phyloP scores from a whole-genome alignment of 53 echinoderm and acorn worm species.

The Actinopyga echinites region DNA sequence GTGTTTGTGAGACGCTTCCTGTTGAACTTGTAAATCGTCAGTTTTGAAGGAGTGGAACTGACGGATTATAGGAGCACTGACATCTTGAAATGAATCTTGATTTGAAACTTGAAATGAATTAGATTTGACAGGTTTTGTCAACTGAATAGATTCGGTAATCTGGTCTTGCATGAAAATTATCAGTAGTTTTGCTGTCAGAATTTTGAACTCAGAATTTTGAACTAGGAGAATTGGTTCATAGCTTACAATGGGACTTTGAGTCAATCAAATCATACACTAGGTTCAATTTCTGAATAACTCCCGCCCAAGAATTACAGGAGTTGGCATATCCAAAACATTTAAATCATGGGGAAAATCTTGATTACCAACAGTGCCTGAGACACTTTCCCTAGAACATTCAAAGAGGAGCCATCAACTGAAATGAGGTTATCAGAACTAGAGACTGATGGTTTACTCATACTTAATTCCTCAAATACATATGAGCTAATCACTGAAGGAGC shows the following conservation, averaged over 20 bases:
- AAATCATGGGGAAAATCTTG: neutral
- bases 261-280: conserved; percentile 15
- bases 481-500: conserved; percentile 8
- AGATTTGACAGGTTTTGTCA: neutral
- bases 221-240: neutral
- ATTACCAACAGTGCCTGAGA: conserved; percentile 10
- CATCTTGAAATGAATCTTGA: neutral
- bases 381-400: neutral
- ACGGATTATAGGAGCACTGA: neutral
- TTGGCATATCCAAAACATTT: neutral
- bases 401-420: conserved; percentile 15
- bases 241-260: conserved; percentile 7
- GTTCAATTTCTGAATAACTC: conserved; percentile 9
- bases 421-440: conserved; percentile 13
- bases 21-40: neutral
- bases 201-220: neutral
- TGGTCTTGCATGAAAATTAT: no score
- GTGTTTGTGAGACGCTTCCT: conserved; percentile 1
- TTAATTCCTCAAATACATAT: neutral
- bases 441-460: neutral
- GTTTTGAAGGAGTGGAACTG: neutral
- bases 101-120: neutral
- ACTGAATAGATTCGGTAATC: neutral
- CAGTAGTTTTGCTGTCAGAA: no score
- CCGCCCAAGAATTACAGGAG: conserved; percentile 10